A percentile compares a stretch with the other conserved stretches of the same genome.
These are phyloP conservation scores for Merops nubicus DNA, from an alignment of 2,113 vertebrate species.

Conservation along the genomic window DNA sequence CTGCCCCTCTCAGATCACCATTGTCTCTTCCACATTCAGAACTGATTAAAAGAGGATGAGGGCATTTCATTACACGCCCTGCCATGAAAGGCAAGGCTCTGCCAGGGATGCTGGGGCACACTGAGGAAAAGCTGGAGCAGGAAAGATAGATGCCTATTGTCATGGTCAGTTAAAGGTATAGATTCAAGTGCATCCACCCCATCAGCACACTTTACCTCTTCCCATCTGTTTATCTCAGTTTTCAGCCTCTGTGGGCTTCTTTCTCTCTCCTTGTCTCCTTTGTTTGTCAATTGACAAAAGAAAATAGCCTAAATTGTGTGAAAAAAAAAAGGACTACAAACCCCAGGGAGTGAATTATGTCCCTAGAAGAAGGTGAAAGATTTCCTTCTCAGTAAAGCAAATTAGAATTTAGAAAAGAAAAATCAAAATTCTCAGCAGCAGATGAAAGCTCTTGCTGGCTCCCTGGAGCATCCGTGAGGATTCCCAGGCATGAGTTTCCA, in stretches of 20 bases:
- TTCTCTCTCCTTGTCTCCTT: not conserved
- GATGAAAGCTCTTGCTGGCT: not conserved
- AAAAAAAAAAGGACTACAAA: not conserved
- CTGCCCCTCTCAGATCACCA: not conserved
- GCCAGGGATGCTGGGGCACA: not conserved
- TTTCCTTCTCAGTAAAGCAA: constrained; percentile 4
- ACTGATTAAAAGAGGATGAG: constrained; percentile 30
- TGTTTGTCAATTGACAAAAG: not conserved
- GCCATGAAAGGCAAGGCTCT: not conserved
- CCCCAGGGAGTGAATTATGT: not conserved
- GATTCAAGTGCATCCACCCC: not conserved
- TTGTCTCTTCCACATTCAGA: not conserved
- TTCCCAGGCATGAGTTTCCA: not conserved
- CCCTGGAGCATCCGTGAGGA: not conserved
- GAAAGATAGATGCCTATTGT: not conserved
- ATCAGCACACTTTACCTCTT: not conserved
- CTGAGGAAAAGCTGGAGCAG: not conserved
- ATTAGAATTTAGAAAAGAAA: not conserved
- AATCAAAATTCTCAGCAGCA: not conserved
- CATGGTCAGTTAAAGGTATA: not conserved
- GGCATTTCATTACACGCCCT: constrained; percentile 29
- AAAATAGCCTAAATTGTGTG: not conserved
- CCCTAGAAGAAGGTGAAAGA: not conserved
- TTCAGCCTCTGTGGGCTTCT: not conserved
- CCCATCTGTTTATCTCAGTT: not conserved